phyloP scores from a whole-genome alignment of 2,113 vertebrate genomes.

The Hypomesus transpacificus region DNA sequence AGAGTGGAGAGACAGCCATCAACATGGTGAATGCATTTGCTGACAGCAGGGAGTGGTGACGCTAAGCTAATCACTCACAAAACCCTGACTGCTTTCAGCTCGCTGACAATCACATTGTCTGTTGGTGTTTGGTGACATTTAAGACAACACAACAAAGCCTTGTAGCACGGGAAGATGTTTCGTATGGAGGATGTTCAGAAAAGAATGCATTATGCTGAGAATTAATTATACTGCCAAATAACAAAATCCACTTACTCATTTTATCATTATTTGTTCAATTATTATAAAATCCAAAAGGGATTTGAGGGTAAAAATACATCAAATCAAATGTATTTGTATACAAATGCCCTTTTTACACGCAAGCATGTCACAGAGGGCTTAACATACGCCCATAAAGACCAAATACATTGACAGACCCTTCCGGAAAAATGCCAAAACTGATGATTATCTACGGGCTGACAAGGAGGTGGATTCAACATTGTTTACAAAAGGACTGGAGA shows the following conservation, averaged over 20 bases:
- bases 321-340: no score
- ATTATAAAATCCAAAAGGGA: slow-evolving; percentile 50
- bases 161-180: slow-evolving; percentile 30
- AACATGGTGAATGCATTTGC: slow-evolving; percentile 28
- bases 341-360: no score
- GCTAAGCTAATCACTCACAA: slow-evolving; percentile 41
- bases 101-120: slow-evolving; percentile 22
- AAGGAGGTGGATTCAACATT: slow-evolving; percentile 54
- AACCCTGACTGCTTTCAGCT: slow-evolving; percentile 47
- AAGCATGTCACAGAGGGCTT: no score
- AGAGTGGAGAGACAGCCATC: slow-evolving; percentile 50
- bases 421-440: slow-evolving; percentile 21
- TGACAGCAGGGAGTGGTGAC: slow-evolving; percentile 40
- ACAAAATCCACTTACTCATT: slow-evolving; percentile 55
- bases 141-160: slow-evolving; percentile 8
- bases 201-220: background rate
- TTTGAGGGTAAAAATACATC: slow-evolving; percentile 28
- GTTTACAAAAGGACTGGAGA: slow-evolving; percentile 46
- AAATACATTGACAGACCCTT: slow-evolving; percentile 33
- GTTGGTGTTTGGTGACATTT: no score
- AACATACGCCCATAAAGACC: no score
- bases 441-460: slow-evolving; percentile 50
- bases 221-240: slow-evolving; percentile 50
- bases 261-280: slow-evolving; percentile 47
- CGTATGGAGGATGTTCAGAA: no score